Evolutionary conservation across 1,140 invertebrate species (phyloP), one percentile per base, ranked within the genome.

Genomic region (Neodiprion fabricii): DNA sequence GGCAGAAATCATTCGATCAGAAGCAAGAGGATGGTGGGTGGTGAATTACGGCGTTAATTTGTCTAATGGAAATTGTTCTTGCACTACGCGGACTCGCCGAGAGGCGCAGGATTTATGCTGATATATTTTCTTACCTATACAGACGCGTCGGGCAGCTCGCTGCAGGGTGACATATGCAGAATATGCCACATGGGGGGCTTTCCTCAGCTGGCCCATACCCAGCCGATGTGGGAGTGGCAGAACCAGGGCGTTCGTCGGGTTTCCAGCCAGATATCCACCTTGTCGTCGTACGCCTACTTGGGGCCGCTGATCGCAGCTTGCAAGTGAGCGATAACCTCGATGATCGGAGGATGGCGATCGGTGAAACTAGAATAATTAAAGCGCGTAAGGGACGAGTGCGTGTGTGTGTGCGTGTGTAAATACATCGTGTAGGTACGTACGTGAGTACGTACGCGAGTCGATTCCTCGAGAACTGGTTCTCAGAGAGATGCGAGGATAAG

Each of bases 171-270:
- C 72, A 88, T 88, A 53, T 88, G 87, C 70, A 80, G 87, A 75
- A 88, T 88, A 50, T 88, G 87, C 75, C 87, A 87, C 72, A 87
- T 88, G 87, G 86, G 85, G 12, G 79, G 78, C 48, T 79, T 81
- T 71, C 77, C 80, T 66, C 14, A 74, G 0, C 14, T 77, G 8
- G 65, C 78, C 3, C 77, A 76, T 47, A 79, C 79, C 70, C 76
- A 72, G 65, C 76, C 78, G 1, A 70, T 80, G 7, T 79, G 72
- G 74, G 74, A 78, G 28, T 79, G 72, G 76, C 53, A 79, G 14
- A 74, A 70, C 61, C 79, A 74, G 23, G 47, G 8, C 5, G 67
- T 72, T 10, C 73, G 71, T 12, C 72, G 73, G 74, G 72, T 78
- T 50, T 78, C 79, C 67, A 79, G 72, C 68, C 80, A 80, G 66